Percentiles rank a stretch among this genome's conserved stretches.
Evolutionary conservation across 2,797 vertebrate species (phyloP).

Genomic region (Rhinophrynus dorsalis): DNA sequence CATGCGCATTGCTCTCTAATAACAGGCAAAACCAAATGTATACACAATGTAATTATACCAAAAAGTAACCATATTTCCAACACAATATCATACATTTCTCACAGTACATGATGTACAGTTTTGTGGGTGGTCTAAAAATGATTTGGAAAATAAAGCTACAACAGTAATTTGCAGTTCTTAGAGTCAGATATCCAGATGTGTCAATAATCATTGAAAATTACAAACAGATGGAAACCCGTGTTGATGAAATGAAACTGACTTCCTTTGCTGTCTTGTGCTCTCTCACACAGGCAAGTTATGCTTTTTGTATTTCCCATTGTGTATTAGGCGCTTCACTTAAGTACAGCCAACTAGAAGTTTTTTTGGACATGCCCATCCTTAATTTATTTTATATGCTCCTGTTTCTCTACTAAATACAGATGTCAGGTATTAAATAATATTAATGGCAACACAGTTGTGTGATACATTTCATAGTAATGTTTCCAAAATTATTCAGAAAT

Average conservation of each 20-base stretch:
- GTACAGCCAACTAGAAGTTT: slow-evolving; percentile 40
- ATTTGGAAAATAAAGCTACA: slow-evolving; percentile 78
- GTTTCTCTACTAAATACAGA: slow-evolving; percentile 37
- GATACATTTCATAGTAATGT: background rate
- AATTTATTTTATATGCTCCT: slow-evolving; percentile 34
- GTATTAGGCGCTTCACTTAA: slow-evolving; percentile 50
- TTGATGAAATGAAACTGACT: slow-evolving; percentile 74
- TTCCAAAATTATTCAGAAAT: background rate
- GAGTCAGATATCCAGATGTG: slow-evolving; percentile 81
- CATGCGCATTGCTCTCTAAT: no score
- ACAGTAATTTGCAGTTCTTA: slow-evolving; percentile 72
- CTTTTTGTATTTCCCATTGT: slow-evolving; percentile 62
- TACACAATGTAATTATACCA: no score
- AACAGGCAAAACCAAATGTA: no score
- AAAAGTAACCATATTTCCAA: slow-evolving; percentile 71
- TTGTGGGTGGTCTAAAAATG: slow-evolving; percentile 78
- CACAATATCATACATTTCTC: slow-evolving; percentile 67
- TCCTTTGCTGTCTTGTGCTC: slow-evolving; percentile 70
- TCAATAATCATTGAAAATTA: slow-evolving; percentile 79
- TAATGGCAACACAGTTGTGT: slow-evolving; percentile 14
- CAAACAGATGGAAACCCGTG: slow-evolving; percentile 78
- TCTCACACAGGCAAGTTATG: slow-evolving; percentile 64
- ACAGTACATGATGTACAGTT: slow-evolving; percentile 67
- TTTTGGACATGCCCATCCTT: slow-evolving; percentile 41
- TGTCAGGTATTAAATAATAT: slow-evolving; percentile 36